Evolutionary conservation across 2,888 invertebrate species (phyloP).

Genomic region (Cosmia pyralina): DNA sequence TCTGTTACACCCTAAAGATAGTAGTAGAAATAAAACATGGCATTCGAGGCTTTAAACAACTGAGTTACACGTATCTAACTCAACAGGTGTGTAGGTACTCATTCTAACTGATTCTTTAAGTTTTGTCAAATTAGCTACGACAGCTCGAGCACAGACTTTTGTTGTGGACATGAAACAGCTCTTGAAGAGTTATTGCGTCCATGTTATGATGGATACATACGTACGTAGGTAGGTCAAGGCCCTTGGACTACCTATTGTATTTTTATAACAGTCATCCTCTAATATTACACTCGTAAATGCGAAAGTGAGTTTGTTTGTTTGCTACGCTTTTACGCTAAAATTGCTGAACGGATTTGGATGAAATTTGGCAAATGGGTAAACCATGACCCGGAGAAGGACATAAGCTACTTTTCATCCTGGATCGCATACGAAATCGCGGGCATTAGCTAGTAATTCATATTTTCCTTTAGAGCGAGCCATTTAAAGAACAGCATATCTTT

Average conservation of each 20-base stretch:
- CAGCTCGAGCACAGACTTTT: not conserved
- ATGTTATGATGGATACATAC: constrained; percentile 1
- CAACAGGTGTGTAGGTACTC: not conserved
- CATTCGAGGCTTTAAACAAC: no score
- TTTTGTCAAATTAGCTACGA: constrained; percentile 7
- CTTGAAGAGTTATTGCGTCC: not conserved
- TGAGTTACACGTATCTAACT: no score
- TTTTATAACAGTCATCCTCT: not conserved
- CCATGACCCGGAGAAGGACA: not conserved
- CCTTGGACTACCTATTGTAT: not conserved
- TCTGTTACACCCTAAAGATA: no score
- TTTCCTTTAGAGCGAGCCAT: not conserved
- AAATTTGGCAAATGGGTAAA: not conserved
- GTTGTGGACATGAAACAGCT: not conserved
- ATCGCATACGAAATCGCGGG: not conserved
- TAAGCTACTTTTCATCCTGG: not conserved
- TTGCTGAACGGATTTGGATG: not conserved
- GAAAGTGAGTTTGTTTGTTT: not conserved
- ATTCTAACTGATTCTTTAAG: not conserved
- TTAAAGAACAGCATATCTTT: not conserved
- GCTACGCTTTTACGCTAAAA: not conserved
- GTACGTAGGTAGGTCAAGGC: not conserved
- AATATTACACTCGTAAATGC: not conserved
- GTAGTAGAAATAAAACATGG: no score
- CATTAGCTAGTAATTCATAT: not conserved